A percentile compares a stretch with the other conserved stretches of the same genome.
Evolutionary conservation across 1,140 invertebrate species (phyloP).

Genomic region (Marisa cornuarietis): DNA sequence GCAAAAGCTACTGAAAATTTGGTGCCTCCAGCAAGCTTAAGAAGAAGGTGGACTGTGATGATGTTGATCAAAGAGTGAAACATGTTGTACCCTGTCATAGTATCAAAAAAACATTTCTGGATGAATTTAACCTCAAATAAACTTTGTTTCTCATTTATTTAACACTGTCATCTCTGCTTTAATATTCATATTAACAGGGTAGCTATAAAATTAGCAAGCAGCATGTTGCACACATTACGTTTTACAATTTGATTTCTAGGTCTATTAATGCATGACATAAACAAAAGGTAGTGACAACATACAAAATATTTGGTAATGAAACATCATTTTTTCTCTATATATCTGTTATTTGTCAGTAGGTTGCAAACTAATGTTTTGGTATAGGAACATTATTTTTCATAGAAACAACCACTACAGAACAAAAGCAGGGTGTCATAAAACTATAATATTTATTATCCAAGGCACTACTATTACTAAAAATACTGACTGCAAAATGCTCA

Average conservation of each 20-base stretch:
- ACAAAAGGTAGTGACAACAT: too few relatives aligned
- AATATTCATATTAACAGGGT: too few relatives aligned
- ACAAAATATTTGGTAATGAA: too few relatives aligned
- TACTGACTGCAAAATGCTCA: slow-evolving; percentile 54
- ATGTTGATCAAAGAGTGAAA: slow-evolving; percentile 79
- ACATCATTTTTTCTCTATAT: too few relatives aligned
- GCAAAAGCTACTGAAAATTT: slow-evolving; percentile 73
- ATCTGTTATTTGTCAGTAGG: neutral
- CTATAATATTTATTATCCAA: neutral
- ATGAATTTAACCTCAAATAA: too few relatives aligned
- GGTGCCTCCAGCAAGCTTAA: slow-evolving; percentile 72
- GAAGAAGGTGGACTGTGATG: slow-evolving; percentile 74
- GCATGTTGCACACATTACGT: too few relatives aligned
- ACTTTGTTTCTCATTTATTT: too few relatives aligned
- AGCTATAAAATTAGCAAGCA: too few relatives aligned
- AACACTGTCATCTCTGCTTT: too few relatives aligned
- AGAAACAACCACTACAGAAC: neutral
- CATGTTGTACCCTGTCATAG: slow-evolving; percentile 68
- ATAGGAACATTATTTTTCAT: neutral
- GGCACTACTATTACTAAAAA: neutral
- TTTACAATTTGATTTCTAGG: too few relatives aligned
- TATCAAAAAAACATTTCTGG: neutral
- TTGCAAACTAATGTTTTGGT: neutral
- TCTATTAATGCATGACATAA: too few relatives aligned
- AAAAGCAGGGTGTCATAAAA: too few relatives aligned